These are phyloP conservation scores for Spermophilus dauricus DNA, from an alignment of 2,113 vertebrate species.

Conservation along the genomic window DNA sequence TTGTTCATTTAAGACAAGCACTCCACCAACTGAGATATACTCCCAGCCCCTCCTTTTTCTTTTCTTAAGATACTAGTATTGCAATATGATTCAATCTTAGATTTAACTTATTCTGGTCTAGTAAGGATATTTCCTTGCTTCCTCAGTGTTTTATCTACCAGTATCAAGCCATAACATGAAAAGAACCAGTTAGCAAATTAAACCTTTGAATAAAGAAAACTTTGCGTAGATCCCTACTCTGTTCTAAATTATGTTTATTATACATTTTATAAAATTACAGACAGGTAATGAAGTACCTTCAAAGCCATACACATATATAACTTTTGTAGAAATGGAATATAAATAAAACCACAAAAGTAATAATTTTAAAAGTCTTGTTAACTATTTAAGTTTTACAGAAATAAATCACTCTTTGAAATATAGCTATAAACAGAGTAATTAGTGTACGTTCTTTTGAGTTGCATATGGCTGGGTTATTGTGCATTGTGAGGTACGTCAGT, in stretches of 20 bases:
- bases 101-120: neutral
- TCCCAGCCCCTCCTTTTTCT: neutral
- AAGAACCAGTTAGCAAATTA: constrained; percentile 35
- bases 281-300: neutral
- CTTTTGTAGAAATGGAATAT: neutral
- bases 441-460: neutral
- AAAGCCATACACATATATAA: constrained; percentile 5
- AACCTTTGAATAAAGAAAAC: neutral
- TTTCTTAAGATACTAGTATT: neutral
- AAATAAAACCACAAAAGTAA: neutral
- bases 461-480: neutral
- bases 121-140: neutral
- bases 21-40: too few relatives aligned
- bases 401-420: neutral
- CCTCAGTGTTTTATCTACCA: neutral
- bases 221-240: neutral
- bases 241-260: constrained; percentile 5
- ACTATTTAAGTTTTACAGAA: constrained; percentile 27
- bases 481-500: neutral
- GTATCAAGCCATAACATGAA: neutral
- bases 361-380: neutral
- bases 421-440: neutral
- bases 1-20: too few relatives aligned
- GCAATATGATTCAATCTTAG: neutral
- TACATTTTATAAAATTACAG: constrained; percentile 13